phyloP scores from a whole-genome alignment of 1,140 invertebrate species.

The Amyelois transitella region DNA sequence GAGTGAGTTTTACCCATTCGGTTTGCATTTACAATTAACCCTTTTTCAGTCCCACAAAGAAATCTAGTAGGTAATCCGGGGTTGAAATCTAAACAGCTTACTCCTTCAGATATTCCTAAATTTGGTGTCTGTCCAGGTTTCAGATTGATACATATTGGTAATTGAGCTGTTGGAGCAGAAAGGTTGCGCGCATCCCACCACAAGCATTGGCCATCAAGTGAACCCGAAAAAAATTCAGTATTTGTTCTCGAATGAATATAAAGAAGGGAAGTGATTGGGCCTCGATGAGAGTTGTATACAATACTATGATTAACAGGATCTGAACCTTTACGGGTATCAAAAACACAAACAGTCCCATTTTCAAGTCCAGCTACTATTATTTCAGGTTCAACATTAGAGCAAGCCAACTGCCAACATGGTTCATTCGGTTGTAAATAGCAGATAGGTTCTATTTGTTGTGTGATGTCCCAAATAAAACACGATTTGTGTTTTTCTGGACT shows the following conservation, averaged over 20 bases:
- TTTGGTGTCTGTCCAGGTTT: slow-evolving; percentile 78
- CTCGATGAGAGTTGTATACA: slow-evolving; percentile 82
- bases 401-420: slow-evolving; percentile 84
- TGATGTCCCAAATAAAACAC: slow-evolving; percentile 85
- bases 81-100: slow-evolving; percentile 88
- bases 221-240: slow-evolving; percentile 89
- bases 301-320: slow-evolving; percentile 73
- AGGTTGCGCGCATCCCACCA: slow-evolving; percentile 91
- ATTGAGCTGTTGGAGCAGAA: slow-evolving; percentile 80
- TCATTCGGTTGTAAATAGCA: slow-evolving; percentile 78
- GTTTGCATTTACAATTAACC: slow-evolving; percentile 85
- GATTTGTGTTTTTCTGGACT: background rate
- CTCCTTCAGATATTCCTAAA: slow-evolving; percentile 80
- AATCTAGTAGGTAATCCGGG: slow-evolving; percentile 87
- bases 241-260: slow-evolving; percentile 87
- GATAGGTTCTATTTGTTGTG: slow-evolving; percentile 88
- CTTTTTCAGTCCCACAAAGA: slow-evolving; percentile 81
- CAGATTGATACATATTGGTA: slow-evolving; percentile 80
- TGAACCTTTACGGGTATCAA: slow-evolving; percentile 81
- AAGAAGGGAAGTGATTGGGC: slow-evolving; percentile 79
- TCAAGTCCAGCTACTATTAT: slow-evolving; percentile 85
- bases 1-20: slow-evolving; percentile 82
- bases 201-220: slow-evolving; percentile 87
- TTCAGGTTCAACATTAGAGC: slow-evolving; percentile 89
- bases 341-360: slow-evolving; percentile 86